phyloP scores from a whole-genome alignment of 2,797 vertebrate genomes.

The Notolabrus celidotus region DNA sequence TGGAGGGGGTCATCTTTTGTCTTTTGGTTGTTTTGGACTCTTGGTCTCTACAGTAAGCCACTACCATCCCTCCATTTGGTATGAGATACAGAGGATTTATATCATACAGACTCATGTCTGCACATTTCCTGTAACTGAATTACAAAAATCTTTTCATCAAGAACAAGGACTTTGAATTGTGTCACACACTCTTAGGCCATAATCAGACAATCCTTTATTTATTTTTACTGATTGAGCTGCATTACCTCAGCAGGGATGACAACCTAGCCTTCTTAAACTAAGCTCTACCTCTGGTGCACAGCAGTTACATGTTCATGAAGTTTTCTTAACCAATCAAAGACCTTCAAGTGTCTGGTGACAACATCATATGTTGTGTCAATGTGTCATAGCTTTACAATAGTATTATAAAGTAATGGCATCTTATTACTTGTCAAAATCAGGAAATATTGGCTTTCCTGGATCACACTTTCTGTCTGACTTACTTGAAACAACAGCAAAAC shows the following conservation, averaged over 20 bases:
- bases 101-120: neutral
- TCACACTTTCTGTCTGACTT: neutral
- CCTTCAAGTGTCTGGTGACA: no score
- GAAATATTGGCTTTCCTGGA: neutral
- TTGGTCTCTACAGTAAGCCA: neutral
- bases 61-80: neutral
- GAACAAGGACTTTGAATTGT: neutral
- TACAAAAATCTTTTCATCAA: neutral
- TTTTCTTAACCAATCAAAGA: no score
- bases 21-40: neutral
- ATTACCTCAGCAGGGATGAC: neutral
- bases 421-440: neutral
- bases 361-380: no score
- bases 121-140: neutral
- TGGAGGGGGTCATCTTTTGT: no score
- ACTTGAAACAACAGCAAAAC: no score
- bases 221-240: neutral
- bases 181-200: neutral
- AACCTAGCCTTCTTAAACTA: neutral
- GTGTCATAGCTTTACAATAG: no score
- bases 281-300: neutral
- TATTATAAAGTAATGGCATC: neutral
- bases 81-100: neutral
- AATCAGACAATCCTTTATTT: neutral
- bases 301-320: slow-evolving; percentile 6